Evolutionary conservation across 2,113 vertebrate genomes (phyloP), one percentile per base, ranked within the genome.

Genomic region (Sapajus apella): DNA sequence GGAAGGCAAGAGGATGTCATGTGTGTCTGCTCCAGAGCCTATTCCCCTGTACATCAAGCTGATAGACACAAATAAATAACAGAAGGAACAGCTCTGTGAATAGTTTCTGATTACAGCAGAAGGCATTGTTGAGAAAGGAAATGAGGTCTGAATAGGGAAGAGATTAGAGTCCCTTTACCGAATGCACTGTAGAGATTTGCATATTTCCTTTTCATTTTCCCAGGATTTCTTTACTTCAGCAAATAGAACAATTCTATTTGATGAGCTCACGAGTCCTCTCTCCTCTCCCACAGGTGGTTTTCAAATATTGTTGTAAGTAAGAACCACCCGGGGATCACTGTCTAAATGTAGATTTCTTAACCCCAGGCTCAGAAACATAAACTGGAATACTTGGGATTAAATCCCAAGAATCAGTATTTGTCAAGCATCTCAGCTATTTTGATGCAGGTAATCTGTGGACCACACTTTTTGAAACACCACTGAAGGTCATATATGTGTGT

Each of bases 51-150:
- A 40, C 91, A 8, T 55, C 90, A 77, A 45, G 0, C 43, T 82
- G 90, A 97, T 77, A 81, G 93, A 87, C 95, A 64, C 40, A 90
- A 61, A 89, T 40, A 97, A 96, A 95, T 47, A 84, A 79, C 56
- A 21, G 35, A 95, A 97, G 61, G 80, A 77, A 61, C 0, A 0
- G 64, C 66, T 91, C 94, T 64, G 87, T 95, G 91, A 97, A 97
- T 90, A 58, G 75, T 25, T 90, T 84, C 47, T 93, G 89, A 97
- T 97, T 89, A 91, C 76, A 94, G 94, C 70, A 58, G 47, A 79
- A 96, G 55, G 70, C 75, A 91, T 88, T 94, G 95, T 91, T 92
- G 95, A 87, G 64, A 61, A 87, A 90, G 68, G 77, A 98, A 92
- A 90, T 43, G 91, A 94, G 73, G 21, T 43, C 87, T 95, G 94